Base-by-base conservation (phyloP, 2,888 invertebrate genomes). In the Megalurothrips usitatus region DNA sequence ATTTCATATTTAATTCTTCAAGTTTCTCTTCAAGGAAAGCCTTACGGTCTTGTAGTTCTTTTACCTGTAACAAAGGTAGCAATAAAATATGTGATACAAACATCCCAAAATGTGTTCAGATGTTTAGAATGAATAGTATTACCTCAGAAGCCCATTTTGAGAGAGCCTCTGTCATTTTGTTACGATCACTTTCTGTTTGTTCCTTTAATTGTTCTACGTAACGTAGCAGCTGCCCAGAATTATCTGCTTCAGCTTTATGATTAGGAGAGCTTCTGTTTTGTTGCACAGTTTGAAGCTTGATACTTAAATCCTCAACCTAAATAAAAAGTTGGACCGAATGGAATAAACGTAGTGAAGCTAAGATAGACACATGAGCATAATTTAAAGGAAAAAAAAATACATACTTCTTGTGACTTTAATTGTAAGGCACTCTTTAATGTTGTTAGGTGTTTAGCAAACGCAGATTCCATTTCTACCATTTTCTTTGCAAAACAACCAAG, bases 391-490 rank as follows among this genome's bases (percentile, higher is more conserved):
- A 10, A 12, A 26, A 23, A 75, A 23, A 8, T 3, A 75, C 23
- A 75, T 23, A 75, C 68, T 26, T 75, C 68, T 75, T 75, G 23
- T 11, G 26, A 12, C 12, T 75, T 75, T 12, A 10, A 26, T 10
- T 26, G 68, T 26, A 75, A 26, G 26, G 68, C 68, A 75, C 23
- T 75, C 23, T 75, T 75, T 23, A 75, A 26, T 1, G 68, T 12
- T 1, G 26, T 12, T 12, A 75, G 26, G 26, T 75, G 26, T 26
- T 75, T 75, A 1, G 23, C 12, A 75, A 75, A 75, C 9, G 68
- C 23, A 26, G 68, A 75, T 75, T 75, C 68, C 68, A 75, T 75
- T 75, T 75, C 68, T 12, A 75, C 68, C 26, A 75, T 23, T 26
- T 75, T 75, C 26, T 75, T 75, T 11, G 68, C 68, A 75, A 75